Evolutionary conservation across 2,888 invertebrate species (phyloP), one percentile per base, ranked within the genome.

Genomic region (Polydrusus cervinus): DNA sequence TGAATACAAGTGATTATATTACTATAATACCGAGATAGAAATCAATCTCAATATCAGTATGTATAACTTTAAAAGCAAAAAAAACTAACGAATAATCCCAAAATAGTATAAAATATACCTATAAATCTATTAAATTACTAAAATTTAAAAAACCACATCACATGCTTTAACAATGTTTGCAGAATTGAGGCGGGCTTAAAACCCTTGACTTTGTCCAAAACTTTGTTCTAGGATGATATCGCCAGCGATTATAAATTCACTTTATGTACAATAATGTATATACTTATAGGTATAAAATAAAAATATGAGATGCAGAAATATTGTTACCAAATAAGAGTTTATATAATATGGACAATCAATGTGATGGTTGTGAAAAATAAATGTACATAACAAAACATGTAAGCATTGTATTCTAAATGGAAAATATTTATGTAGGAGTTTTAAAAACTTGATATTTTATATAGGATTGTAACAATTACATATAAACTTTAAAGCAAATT

Each of bases 381-480:
- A 25, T 66, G 66, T 66, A 66, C 40, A 66, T 66, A 51, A 66
- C 25, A 65, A 66, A 45, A 66, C 18, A 53, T 34, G 38, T 51
- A 66, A 66, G 66, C 66, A 66, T 16, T 53, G 66, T 51, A 66
- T 66, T 66, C 66, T 66, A 66, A 66, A 66, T 47, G 20, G 14
- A 57, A 38, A 57, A 14, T 57, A 57, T 57, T 38, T 38, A 11
- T 34, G 16, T 25, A 57, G 16, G 16, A 38, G n/a, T 57, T 57
- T 30, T 30, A 30, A 18, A 25, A 38, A 30, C 51, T 18, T 49
- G 13, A 53, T 53, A 53, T 25, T 53, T 47, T 51, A 34, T 38
- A 14, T 25, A 55, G 30, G 16, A 57, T 16, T 30, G 16, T 55
- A 55, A 55, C 13, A 47, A 47, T 47, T 3, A 8, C 16, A 47